phyloP scores from a whole-genome alignment of 2,888 invertebrate species.

The Anticlea derivata region DNA sequence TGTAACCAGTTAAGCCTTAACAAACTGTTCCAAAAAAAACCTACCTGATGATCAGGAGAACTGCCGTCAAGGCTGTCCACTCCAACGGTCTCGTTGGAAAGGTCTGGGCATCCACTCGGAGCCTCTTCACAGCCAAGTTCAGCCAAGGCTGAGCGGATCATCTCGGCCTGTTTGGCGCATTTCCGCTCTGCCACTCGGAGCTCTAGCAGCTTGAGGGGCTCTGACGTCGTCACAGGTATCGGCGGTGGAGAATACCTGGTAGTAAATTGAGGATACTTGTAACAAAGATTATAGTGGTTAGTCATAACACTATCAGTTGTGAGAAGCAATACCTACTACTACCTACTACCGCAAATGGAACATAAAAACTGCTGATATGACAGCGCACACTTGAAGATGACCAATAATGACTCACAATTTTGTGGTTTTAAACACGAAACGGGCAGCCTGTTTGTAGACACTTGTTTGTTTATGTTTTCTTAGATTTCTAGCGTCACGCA shows the following conservation, averaged over 20 bases:
- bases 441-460: conserved; percentile 2
- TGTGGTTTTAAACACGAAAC: conserved; percentile 13
- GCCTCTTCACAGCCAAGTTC: conserved; percentile 95
- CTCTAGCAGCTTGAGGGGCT: conserved; percentile 90
- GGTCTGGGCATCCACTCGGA: conserved; percentile 92
- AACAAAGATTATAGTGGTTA: conserved; percentile 1
- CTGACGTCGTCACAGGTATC: conserved; percentile 72
- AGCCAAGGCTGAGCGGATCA: conserved; percentile 92
- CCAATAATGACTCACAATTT: conserved; percentile 15
- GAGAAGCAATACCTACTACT: conserved; percentile 10
- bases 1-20: conserved; percentile 18
- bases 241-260: conserved; percentile 78
- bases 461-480: conserved; percentile 8
- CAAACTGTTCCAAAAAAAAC: conserved; percentile 6
- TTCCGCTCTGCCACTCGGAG: conserved; percentile 93
- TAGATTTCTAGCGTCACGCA: neutral
- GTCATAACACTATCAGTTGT: conserved; percentile 4
- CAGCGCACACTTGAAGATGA: conserved; percentile 7
- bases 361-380: conserved; percentile 8
- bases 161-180: conserved; percentile 91
- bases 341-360: conserved; percentile 1
- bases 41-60: conserved; percentile 87
- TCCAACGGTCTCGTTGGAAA: conserved; percentile 89
- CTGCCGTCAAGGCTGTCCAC: conserved; percentile 86
- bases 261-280: neutral